A percentile compares a stretch with the other conserved stretches of the same genome.
Evolutionary conservation across 2,113 vertebrate species (phyloP).

Genomic region (Gallinago undulata): DNA sequence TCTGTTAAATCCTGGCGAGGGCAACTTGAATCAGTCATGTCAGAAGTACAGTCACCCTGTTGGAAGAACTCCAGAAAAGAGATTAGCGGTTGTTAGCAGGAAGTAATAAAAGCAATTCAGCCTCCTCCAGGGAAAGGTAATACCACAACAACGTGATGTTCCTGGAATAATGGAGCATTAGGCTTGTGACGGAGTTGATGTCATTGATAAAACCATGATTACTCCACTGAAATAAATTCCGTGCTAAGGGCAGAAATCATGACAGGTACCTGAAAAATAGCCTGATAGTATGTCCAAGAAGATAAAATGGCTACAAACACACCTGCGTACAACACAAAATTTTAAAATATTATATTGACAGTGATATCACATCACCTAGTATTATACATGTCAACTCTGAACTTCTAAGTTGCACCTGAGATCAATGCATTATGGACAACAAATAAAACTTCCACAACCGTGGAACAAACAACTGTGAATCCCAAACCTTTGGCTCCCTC

Average conservation of each 20-base stretch:
- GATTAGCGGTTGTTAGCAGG: conserved; percentile 42
- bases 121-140: conserved; percentile 43
- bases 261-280: not conserved
- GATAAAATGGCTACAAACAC: not conserved
- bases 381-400: not conserved
- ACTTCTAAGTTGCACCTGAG: not conserved
- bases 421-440: not conserved
- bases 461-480: not conserved
- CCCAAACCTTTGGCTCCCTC: not conserved
- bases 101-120: conserved; percentile 59
- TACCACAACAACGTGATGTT: conserved; percentile 5
- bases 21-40: not conserved
- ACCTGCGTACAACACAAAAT: not conserved
- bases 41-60: not conserved
- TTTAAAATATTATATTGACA: not conserved
- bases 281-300: not conserved
- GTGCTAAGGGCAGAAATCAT: not conserved
- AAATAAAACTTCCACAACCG: not conserved
- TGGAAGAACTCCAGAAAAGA: conserved; percentile 49
- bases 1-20: conserved; percentile 1
- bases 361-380: not conserved
- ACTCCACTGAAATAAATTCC: conserved; percentile 13
- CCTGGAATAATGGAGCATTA: conserved; percentile 22
- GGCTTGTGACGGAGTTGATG: not conserved
- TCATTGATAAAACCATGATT: conserved; percentile 2